Evolutionary conservation across 2,797 vertebrate species (phyloP).

Genomic region (Microchirus variegatus): DNA sequence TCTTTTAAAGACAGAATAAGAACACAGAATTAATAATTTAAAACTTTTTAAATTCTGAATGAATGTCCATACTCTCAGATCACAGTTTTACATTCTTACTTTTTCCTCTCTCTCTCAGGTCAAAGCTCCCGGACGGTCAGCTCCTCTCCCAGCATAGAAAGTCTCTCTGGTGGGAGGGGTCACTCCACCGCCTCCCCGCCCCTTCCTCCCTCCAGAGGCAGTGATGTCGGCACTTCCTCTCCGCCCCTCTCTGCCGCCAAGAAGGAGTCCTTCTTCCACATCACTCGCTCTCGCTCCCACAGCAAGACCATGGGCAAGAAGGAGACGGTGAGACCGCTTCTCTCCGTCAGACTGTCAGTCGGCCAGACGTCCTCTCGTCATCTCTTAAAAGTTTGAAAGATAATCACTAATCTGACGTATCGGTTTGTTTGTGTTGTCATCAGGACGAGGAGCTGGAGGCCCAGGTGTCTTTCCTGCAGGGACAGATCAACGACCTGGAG

Average conservation of each 20-base stretch:
- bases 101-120: constrained; percentile 69
- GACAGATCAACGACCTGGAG: constrained; percentile 96
- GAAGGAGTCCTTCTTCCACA: constrained; percentile 96
- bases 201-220: constrained; percentile 83
- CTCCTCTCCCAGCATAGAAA: constrained; percentile 94
- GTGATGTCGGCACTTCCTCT: constrained; percentile 88
- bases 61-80: not conserved
- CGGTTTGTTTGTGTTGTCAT: constrained; percentile 11
- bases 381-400: not conserved
- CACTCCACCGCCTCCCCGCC: constrained; percentile 90
- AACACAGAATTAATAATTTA: constrained; percentile 3
- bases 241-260: constrained; percentile 91
- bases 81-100: not conserved
- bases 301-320: constrained; percentile 94
- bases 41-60: too few relatives aligned
- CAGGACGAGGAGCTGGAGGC: constrained; percentile 96
- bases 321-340: constrained; percentile 86
- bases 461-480: constrained; percentile 96
- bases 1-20: constrained; percentile 14
- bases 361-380: not conserved
- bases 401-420: not conserved
- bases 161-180: constrained; percentile 87
- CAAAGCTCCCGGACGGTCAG: constrained; percentile 88
- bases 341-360: not conserved
- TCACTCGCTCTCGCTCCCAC: constrained; percentile 96